phyloP scores from a whole-genome alignment of 2,113 vertebrate genomes.

The Eptesicus fuscus region DNA sequence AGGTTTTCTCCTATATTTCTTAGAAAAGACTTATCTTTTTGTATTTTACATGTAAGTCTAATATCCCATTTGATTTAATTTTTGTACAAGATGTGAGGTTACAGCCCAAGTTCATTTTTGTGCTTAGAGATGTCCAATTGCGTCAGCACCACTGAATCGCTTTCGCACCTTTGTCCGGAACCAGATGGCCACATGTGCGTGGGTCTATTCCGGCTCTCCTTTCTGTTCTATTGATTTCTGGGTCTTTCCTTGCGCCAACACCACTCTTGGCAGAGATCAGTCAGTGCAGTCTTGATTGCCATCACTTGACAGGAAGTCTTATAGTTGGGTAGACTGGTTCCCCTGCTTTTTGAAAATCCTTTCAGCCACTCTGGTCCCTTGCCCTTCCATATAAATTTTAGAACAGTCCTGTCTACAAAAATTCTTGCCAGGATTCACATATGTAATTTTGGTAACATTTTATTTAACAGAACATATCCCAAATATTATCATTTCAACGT shows the following conservation, averaged over 20 bases:
- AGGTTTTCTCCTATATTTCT: not conserved
- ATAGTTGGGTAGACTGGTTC: rapidly evolving
- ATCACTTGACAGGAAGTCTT: rapidly evolving
- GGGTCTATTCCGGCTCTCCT: rapidly evolving
- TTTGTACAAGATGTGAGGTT: not conserved
- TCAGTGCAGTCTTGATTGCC: not conserved
- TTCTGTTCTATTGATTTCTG: not conserved
- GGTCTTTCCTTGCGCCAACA: not conserved
- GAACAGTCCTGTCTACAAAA: not conserved
- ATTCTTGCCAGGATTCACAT: not conserved
- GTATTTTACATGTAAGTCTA: not conserved
- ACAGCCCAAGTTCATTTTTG: not conserved
- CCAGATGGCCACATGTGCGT: rapidly evolving
- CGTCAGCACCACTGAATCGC: not conserved
- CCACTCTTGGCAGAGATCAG: rapidly evolving
- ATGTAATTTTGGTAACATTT: not conserved
- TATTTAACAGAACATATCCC: not conserved
- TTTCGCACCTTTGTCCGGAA: not conserved
- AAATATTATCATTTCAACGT: not conserved
- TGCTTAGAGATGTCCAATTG: not conserved
- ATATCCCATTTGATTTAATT: not conserved
- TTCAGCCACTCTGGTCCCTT: not conserved
- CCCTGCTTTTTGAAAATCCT: not conserved
- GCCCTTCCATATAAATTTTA: not conserved
- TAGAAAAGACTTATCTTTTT: not conserved